Conservation (phyloP, 30 jellyfish, hydroid and myxozoan genomes). For the Chrysaora quinquecirrha region DNA sequence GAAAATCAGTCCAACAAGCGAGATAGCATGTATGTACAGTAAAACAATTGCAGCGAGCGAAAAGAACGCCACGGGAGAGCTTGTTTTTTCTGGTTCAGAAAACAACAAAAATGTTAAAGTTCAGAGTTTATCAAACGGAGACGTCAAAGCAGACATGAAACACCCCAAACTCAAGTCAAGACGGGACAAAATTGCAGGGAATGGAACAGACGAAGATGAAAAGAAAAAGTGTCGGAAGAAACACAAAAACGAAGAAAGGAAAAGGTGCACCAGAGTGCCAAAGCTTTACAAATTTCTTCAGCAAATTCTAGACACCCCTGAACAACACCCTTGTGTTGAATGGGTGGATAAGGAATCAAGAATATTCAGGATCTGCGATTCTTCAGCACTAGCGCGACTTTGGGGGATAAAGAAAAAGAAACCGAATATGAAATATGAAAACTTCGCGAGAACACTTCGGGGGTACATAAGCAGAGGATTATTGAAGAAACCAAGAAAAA, state of each 20-base stretch:
- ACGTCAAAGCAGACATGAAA: too few species aligned
- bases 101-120: too few species aligned
- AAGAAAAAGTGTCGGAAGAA: too few species aligned
- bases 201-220: too few species aligned
- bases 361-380: conserved; percentile 72
- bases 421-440: conserved; percentile 88
- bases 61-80: too few species aligned
- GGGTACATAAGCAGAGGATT: conserved; percentile 80
- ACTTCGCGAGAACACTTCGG: conserved; percentile 89
- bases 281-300: conserved; percentile 68
- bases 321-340: conserved; percentile 67
- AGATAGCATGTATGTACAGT: too few species aligned
- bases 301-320: conserved; percentile 74
- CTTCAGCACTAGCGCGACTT: conserved; percentile 79
- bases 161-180: too few species aligned
- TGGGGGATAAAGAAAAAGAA: conserved; percentile 90
- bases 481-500: conserved; percentile 80
- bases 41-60: too few species aligned
- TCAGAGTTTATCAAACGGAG: too few species aligned
- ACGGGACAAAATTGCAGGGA: too few species aligned
- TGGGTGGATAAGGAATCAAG: conserved; percentile 80
- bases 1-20: too few species aligned
- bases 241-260: background rate
- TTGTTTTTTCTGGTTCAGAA: too few species aligned
- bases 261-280: conserved; percentile 36